These are phyloP conservation scores for Drosophila tripunctata DNA, from an alignment of 2,888 invertebrate genomes.

Conservation along the genomic window DNA sequence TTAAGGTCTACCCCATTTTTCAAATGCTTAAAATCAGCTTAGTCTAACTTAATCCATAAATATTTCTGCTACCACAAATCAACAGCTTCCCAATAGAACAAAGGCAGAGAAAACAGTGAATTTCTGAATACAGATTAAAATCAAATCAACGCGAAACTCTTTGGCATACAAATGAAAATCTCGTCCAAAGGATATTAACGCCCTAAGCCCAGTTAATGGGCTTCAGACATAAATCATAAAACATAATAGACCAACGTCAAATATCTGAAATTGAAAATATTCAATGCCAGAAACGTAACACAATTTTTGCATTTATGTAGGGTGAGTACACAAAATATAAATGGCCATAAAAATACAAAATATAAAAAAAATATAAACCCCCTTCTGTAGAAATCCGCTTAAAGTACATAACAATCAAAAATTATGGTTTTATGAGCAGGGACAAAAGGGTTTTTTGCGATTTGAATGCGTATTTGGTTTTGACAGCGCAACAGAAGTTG, in stretches of 20 bases:
- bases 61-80: slow-evolving; percentile 41
- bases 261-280: slow-evolving; percentile 56
- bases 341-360: slow-evolving; percentile 20
- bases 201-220: slow-evolving; percentile 62
- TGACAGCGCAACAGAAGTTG: slow-evolving; percentile 36
- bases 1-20: neutral
- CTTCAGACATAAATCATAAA: slow-evolving; percentile 71
- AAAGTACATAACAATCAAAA: slow-evolving; percentile 71
- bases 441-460: slow-evolving; percentile 5
- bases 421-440: slow-evolving; percentile 63
- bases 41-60: slow-evolving; percentile 12
- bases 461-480: slow-evolving; percentile 2
- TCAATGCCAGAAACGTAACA: neutral
- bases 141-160: slow-evolving; percentile 62
- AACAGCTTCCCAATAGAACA: slow-evolving; percentile 32
- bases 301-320: slow-evolving; percentile 48
- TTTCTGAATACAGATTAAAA: slow-evolving; percentile 63
- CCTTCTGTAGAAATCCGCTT: slow-evolving; percentile 52
- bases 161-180: slow-evolving; percentile 19
- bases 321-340: neutral
- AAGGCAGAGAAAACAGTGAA: slow-evolving; percentile 24
- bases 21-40: neutral
- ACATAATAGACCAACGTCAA: slow-evolving; percentile 47
- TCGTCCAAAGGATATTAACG: slow-evolving; percentile 66
- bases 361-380: neutral